Conservation (phyloP, 2,888 invertebrate species). For the Drosophila longiperda region DNA sequence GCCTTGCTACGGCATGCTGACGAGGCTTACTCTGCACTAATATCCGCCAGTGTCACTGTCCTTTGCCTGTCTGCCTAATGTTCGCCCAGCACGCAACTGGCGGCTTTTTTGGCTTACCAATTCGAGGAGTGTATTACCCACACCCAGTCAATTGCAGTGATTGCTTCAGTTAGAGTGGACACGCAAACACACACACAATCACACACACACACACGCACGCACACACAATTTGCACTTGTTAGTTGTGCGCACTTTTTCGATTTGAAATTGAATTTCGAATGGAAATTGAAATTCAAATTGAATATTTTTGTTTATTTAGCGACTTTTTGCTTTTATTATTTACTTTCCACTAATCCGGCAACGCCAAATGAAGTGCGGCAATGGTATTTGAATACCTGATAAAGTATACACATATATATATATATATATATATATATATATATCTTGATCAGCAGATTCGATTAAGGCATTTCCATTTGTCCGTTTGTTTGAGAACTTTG, state of each 20-base stretch:
- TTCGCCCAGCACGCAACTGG: slow-evolving; percentile 57
- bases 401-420: not conserved
- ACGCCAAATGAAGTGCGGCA: not conserved
- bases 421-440: not conserved
- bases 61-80: slow-evolving; percentile 46
- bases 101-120: slow-evolving; percentile 53
- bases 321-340: not conserved
- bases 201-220: not conserved
- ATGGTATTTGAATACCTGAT: not conserved
- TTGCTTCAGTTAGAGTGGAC: slow-evolving; percentile 8
- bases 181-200: slow-evolving; percentile 8
- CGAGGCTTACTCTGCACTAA: slow-evolving; percentile 17
- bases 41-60: not conserved
- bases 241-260: not conserved
- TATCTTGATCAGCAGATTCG: not conserved
- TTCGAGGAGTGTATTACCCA: not conserved
- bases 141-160: slow-evolving; percentile 16
- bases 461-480: too few species aligned
- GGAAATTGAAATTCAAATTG: slow-evolving; percentile 7
- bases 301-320: slow-evolving; percentile 13
- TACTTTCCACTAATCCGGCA: not conserved
- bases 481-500: not conserved
- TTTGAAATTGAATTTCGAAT: slow-evolving; percentile 14
- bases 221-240: slow-evolving; percentile 6
- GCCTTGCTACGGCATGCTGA: slow-evolving; percentile 5